These are phyloP conservation scores for Tolmerus cingulatus DNA, from an alignment of 2,888 invertebrate species.

Conservation along the genomic window DNA sequence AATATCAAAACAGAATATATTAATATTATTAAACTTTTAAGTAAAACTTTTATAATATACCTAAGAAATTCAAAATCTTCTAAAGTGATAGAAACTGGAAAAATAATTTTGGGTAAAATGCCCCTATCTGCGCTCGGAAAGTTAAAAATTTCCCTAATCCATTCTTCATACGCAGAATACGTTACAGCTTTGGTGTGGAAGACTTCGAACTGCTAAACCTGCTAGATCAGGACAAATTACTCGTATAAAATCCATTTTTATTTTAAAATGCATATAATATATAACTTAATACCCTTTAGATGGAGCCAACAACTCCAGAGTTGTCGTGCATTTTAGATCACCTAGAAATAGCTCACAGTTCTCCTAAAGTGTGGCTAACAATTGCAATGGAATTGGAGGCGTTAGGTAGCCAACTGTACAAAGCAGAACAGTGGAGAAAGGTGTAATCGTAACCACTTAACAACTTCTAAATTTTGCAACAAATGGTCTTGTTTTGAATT, in stretches of 20 bases:
- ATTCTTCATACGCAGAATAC: slow-evolving; percentile 1
- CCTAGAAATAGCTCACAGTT: slow-evolving; percentile 46
- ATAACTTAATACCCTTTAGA: background rate
- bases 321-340: slow-evolving; percentile 48
- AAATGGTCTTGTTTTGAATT: background rate
- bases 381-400: slow-evolving; percentile 45
- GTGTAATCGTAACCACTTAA: background rate
- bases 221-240: slow-evolving; percentile 42
- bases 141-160: background rate
- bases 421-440: slow-evolving; percentile 46
- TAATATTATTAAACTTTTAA: no score
- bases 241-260: background rate
- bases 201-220: slow-evolving; percentile 46
- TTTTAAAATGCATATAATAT: background rate
- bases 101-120: background rate
- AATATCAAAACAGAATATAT: no score
- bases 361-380: slow-evolving; percentile 47
- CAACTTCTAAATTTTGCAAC: background rate
- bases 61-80: no score
- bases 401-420: slow-evolving; percentile 15
- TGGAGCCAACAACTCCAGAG: slow-evolving; percentile 39
- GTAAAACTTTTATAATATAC: no score
- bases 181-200: slow-evolving; percentile 34
- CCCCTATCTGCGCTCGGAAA: background rate
- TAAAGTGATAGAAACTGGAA: no score